phyloP scores from a whole-genome alignment of 2,113 vertebrate species.

The human (Homo sapiens) region GRCh38 chr15:73766001-73766500 shows the following conservation, averaged over 20 bases:
- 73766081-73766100: conserved; percentile 53
- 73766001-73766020: conserved; percentile 28
- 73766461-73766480: neutral
- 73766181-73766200: conserved; percentile 34
- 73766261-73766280: neutral
- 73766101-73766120: conserved; percentile 57
- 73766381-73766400: neutral
- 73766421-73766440: neutral
- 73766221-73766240: neutral
- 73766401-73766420: neutral
- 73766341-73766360: neutral
- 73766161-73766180: conserved; percentile 53
- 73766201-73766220: neutral
- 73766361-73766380: neutral
- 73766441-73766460: neutral
- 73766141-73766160: conserved; percentile 57
- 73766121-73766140: conserved; percentile 60
- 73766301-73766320: neutral
- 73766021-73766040: conserved; percentile 47
- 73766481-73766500: neutral
- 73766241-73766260: neutral
- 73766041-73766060: conserved; percentile 37
- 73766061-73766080: conserved; percentile 26
- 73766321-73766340: neutral
- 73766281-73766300: neutral